Evolutionary conservation across 2,888 invertebrate species (phyloP).

Genomic region (Epistrophe eligans): DNA sequence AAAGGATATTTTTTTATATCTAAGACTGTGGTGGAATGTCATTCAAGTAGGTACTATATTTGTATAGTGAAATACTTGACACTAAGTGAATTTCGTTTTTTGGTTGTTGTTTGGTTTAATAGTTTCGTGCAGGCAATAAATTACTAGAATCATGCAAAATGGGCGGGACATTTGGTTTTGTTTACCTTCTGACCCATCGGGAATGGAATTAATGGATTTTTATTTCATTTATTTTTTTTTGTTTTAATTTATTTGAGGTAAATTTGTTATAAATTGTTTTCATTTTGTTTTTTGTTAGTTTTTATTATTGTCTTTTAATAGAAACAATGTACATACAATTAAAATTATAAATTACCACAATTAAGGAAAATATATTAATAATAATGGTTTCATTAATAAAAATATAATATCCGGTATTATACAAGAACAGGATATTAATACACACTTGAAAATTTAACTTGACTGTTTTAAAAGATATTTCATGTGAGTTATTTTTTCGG

Average conservation of each 20-base stretch:
- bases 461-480: too few relatives aligned
- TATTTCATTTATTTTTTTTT: slow-evolving; percentile 1
- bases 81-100: slow-evolving; percentile 1
- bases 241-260: neutral
- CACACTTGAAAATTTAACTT: too few relatives aligned
- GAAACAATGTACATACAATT: neutral
- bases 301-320: slow-evolving; percentile 1
- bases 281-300: neutral
- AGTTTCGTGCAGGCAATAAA: slow-evolving; percentile 34
- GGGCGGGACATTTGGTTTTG: slow-evolving; percentile 12
- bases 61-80: slow-evolving; percentile 23
- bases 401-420: too few relatives aligned
- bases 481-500: too few relatives aligned
- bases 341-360: neutral
- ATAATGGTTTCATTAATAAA: neutral
- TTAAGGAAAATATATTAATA: neutral
- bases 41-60: too few relatives aligned
- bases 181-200: slow-evolving; percentile 14
- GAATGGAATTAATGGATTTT: slow-evolving; percentile 24
- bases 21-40: neutral
- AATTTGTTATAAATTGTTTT: slow-evolving; percentile 14
- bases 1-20: neutral
- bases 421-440: too few relatives aligned
- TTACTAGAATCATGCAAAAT: slow-evolving; percentile 29
- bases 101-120: neutral